These are phyloP conservation scores for Ranitomeya imitator DNA, from an alignment of 2,113 vertebrate species.

Conservation along the genomic window DNA sequence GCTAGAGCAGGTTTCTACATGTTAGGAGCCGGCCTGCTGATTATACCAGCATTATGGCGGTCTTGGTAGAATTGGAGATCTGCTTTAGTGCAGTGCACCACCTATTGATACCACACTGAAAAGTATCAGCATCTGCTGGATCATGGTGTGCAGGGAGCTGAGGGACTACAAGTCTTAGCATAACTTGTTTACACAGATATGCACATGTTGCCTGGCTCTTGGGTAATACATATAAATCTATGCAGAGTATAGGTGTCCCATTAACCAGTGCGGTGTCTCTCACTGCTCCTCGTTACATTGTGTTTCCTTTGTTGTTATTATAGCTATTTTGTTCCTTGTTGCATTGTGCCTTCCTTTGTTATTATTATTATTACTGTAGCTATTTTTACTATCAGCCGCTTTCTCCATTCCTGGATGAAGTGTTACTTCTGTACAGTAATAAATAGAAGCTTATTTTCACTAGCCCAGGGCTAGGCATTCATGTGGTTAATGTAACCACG, in stretches of 20 bases:
- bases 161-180: neutral
- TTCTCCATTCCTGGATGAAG: neutral
- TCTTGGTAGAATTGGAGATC: constrained; percentile 53
- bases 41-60: constrained; percentile 34
- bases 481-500: constrained; percentile 45
- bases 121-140: neutral
- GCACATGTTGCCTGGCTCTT: neutral
- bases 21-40: constrained; percentile 55
- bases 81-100: constrained; percentile 56
- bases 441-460: constrained; percentile 17
- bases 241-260: neutral
- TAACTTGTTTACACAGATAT: neutral
- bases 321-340: neutral
- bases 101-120: constrained; percentile 50
- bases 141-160: neutral
- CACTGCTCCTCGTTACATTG: neutral
- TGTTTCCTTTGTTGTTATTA: neutral
- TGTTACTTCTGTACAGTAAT: constrained; percentile 7
- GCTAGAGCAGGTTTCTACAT: constrained; percentile 57
- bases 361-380: neutral
- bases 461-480: constrained; percentile 42
- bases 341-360: neutral
- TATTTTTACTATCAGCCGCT: neutral
- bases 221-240: neutral
- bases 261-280: neutral